Base-by-base conservation (phyloP, 2,797 vertebrate species). In the Hyperoplus immaculatus region DNA sequence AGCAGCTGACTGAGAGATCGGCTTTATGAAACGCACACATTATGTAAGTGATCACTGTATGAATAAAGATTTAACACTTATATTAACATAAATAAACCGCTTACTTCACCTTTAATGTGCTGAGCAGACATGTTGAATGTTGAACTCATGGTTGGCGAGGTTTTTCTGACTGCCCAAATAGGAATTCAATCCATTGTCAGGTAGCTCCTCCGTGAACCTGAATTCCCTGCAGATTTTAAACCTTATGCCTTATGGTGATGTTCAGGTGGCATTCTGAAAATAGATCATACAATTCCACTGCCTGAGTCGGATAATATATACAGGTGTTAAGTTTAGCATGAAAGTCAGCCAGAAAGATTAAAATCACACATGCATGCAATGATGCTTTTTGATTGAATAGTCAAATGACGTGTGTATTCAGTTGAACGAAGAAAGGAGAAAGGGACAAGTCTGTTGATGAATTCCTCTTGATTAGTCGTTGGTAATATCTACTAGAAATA, bases 231-330 rank as follows among this genome's bases (percentile, higher is more conserved):
- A 74, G 69, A 60, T 81, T 78, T 55, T 68, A 39, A 59, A 67
- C 5, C n/a, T n/a, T n/a, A n/a, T 76, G 51, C 39, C 7, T 54
- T 8, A 15, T 14, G 55, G 45, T 67, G 45, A 72, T 69, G 10
- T 69, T 84, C 69, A 74, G 29, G 12, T 41, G 84, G 42, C 41
- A 16, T 61, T 49, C 74, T 43, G 10, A 83, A 83, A 82, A 86
- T 79, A 87, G 63, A 78, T 72, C 38, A 71, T 9, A 69, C 43
- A 54, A 42, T 63, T 60, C 55, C 21, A 39, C 15, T 43, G 45
- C 12, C 56, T 47, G 65, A 75, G 50, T 57, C 4, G 4, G 47
- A 63, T 66, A 69, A 18, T 15, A 15, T 54, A 38, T 41, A 50
- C 1, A 74, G 58, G n/a, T 60, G 43, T 70, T 10, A 41, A 18